These are phyloP conservation scores for Oncorhynchus mykiss DNA, from an alignment of 2,113 vertebrate genomes.

Conservation along the genomic window DNA sequence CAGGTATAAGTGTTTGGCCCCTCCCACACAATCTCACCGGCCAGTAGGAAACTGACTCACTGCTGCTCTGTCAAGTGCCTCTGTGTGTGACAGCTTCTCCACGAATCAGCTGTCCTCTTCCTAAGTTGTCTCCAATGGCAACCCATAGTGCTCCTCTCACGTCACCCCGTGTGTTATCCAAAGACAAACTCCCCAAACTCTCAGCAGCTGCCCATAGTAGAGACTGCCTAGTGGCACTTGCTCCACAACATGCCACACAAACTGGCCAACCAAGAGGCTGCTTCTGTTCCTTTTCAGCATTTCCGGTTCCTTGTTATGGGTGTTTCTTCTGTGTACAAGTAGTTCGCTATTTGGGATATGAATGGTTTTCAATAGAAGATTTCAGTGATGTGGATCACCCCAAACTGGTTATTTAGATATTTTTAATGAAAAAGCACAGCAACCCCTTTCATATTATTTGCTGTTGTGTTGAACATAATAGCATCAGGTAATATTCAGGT, in stretches of 20 bases:
- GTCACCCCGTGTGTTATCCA: background rate
- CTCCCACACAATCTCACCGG: slow-evolving; percentile 2
- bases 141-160: background rate
- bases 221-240: background rate
- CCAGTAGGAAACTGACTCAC: slow-evolving; percentile 13
- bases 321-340: background rate
- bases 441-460: background rate
- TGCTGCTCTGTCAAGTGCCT: slow-evolving; percentile 49
- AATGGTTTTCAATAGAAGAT: too few relatives aligned
- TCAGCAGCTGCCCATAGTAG: slow-evolving; percentile 4
- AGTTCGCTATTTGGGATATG: too few relatives aligned
- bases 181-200: background rate
- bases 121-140: background rate
- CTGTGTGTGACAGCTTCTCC: slow-evolving; percentile 13
- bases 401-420: background rate
- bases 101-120: slow-evolving; percentile 8
- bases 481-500: slow-evolving; percentile 11
- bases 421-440: background rate
- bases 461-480: background rate
- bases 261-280: too few relatives aligned
- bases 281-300: background rate
- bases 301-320: too few relatives aligned
- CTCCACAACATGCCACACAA: background rate
- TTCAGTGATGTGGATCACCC: background rate
- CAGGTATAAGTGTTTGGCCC: background rate